A percentile compares a stretch with the other conserved stretches of the same genome.
Evolutionary conservation across 2,888 invertebrate genomes (phyloP).

Genomic region (Aproaerema taeniolella): DNA sequence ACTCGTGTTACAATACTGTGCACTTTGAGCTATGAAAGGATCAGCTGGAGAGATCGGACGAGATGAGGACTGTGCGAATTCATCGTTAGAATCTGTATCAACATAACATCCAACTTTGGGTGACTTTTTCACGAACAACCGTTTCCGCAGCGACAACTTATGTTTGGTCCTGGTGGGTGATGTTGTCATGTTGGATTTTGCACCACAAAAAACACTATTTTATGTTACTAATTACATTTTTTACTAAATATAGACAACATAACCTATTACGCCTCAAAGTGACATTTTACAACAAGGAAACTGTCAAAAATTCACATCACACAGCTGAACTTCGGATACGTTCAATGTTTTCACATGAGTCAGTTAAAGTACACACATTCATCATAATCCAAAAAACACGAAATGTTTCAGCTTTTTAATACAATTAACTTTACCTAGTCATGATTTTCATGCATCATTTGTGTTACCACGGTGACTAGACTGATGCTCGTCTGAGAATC

Average conservation of each 20-base stretch:
- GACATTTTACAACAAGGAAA: constrained; percentile 42
- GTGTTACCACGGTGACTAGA: no score
- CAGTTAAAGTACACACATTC: no score
- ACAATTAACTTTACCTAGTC: no score
- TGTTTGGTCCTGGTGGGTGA: constrained; percentile 69
- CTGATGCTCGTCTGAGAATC: no score
- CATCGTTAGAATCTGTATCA: constrained; percentile 68
- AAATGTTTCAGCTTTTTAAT: no score
- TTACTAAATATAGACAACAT: constrained; percentile 62
- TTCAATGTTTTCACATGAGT: no score
- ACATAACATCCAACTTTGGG: constrained; percentile 74
- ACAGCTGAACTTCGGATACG: neutral
- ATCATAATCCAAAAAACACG: no score
- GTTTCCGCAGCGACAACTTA: constrained; percentile 68
- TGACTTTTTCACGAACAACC: constrained; percentile 70
- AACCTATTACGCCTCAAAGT: constrained; percentile 52
- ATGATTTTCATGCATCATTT: no score
- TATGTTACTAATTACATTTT: constrained; percentile 72
- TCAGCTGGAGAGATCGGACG: constrained; percentile 70
- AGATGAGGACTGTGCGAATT: constrained; percentile 57
- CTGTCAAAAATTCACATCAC: constrained; percentile 31
- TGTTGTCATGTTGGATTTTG: constrained; percentile 65
- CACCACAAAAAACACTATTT: constrained; percentile 53
- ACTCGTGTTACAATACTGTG: constrained; percentile 42
- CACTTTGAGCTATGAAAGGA: constrained; percentile 65